These are phyloP conservation scores for Motacilla tschutschensis DNA, from an alignment of 2,113 vertebrate species.

Conservation along the genomic window DNA sequence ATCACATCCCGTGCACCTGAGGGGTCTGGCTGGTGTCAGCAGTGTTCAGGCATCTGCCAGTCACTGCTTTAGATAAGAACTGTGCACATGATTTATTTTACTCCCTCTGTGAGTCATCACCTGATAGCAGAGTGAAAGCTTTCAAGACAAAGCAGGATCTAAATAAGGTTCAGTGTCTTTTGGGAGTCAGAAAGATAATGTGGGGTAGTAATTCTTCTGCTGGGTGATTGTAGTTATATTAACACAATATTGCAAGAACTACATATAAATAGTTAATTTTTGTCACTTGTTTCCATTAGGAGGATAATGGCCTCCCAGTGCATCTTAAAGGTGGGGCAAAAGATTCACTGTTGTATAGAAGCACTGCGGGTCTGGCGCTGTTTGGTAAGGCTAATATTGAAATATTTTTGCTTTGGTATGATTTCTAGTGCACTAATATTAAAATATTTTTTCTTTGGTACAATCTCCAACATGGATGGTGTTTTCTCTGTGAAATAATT, in stretches of 20 bases:
- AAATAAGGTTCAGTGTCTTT: neutral
- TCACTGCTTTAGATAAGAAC: neutral
- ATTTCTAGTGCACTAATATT: neutral
- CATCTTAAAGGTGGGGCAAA: slow-evolving; percentile 84
- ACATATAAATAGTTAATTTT: neutral
- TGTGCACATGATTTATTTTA: neutral
- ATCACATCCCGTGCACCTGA: fast-evolving
- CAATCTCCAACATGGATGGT: neutral
- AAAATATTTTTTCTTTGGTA: neutral
- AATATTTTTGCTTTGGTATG: neutral
- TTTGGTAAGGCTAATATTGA: slow-evolving; percentile 75
- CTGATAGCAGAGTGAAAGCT: neutral
- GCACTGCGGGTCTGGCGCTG: slow-evolving; percentile 77
- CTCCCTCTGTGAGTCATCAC: neutral
- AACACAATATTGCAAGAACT: neutral
- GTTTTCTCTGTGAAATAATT: neutral
- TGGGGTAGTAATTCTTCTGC: neutral
- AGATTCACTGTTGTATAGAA: slow-evolving; percentile 83
- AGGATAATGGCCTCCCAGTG: slow-evolving; percentile 88
- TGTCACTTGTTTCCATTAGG: slow-evolving; percentile 69
- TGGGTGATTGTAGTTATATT: neutral
- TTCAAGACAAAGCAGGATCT: neutral
- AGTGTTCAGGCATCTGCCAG: neutral
- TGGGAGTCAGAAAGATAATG: neutral
- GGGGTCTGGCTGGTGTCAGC: neutral